Base-by-base conservation (phyloP, 2,113 vertebrate genomes). In the Eonycteris spelaea region DNA sequence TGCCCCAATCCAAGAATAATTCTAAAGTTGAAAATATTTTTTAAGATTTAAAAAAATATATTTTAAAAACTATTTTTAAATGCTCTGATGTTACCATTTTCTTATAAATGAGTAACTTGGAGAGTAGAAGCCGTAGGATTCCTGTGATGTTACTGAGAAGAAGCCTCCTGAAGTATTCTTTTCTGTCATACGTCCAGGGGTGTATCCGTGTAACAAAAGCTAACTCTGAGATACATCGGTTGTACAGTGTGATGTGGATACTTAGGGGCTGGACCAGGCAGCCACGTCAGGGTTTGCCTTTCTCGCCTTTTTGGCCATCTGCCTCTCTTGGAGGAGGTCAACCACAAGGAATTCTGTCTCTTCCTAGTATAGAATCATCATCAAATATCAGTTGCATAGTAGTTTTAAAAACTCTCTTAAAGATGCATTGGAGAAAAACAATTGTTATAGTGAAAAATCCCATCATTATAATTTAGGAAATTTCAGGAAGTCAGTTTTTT, bases 11-110 rank as follows among this genome's bases (percentile, higher is more conserved):
- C 57, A 78, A 89, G 28, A 75, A 53, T 85, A 83, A 93, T 86
- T 96, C 43, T 91, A 1, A 43, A 85, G 28, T 71, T 91, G 57
- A 91, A 95, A 95, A 83, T 3, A 71, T 77, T 86, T 86, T 86
- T 67, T n/a, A 2, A 84, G 33, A 67, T n/a, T 26, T 67, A 18
- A 18, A 68, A 35, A 35, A 68, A 35, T 35, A 35, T 45, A 53
- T 53, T 68, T 38, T 51, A 38, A 38, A n/a, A 68, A 68, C 74
- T 16, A 51, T 51, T 51, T 77, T 90, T 88, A 78, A 71, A 83
- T 96, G 86, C 12, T 30, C 43, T 85, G 38, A 28, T 74, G 14
- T 26, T 38, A 59, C 75, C 30, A 87, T 93, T 84, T 93, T 43
- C 70, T 91, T 68, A 40, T 38, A 68, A 65, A n/a, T 73, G 48